phyloP scores from a whole-genome alignment of 2,113 vertebrate species.

The Heliornis fulica region DNA sequence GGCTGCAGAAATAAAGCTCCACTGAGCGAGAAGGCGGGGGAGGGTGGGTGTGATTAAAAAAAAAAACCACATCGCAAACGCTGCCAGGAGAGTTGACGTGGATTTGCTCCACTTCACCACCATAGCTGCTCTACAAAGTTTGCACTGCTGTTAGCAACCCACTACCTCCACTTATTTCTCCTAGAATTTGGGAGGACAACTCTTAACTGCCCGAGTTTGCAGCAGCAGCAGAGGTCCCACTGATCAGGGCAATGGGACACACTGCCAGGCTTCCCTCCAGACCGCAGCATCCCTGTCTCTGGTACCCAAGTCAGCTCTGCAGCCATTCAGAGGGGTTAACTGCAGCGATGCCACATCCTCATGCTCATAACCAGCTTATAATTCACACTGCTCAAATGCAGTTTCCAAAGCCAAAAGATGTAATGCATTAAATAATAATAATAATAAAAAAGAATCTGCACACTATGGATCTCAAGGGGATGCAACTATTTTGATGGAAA shows the following conservation, averaged over 20 bases:
- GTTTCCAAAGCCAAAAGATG: background rate
- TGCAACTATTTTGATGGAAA: constrained; percentile 43
- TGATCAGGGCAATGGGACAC: background rate
- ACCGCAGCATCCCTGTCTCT: background rate
- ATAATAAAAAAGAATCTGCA: background rate
- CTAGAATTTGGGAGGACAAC: background rate
- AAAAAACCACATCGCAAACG: rapidly evolving
- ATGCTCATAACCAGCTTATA: background rate
- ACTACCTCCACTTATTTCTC: background rate
- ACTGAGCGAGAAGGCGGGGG: background rate
- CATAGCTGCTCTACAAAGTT: background rate
- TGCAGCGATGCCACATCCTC: background rate
- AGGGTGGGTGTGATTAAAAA: background rate
- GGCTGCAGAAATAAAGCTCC: background rate
- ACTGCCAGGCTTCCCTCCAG: background rate
- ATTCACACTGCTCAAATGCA: background rate
- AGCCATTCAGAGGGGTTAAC: background rate
- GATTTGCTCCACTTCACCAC: background rate
- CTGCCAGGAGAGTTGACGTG: background rate
- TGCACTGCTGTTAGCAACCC: background rate
- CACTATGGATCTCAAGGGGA: constrained; percentile 6
- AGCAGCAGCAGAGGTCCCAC: rapidly evolving
- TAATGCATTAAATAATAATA: background rate
- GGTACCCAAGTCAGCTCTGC: background rate
- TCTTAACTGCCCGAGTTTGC: background rate